phyloP scores from a whole-genome alignment of 64 coral and sea anemone genomes.

The Actinia equina region DNA sequence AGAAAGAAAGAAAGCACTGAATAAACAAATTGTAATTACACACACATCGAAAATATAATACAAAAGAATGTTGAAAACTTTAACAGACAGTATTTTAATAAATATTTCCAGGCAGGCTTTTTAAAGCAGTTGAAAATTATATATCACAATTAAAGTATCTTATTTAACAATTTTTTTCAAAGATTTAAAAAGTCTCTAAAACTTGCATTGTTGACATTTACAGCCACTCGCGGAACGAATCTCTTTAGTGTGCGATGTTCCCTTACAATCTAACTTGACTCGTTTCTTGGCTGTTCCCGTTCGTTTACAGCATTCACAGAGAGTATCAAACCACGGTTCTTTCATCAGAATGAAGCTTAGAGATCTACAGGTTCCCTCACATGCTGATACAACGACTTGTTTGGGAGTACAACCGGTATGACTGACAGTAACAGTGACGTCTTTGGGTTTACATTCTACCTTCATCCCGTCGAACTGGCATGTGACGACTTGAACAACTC shows the following conservation, averaged over 20 bases:
- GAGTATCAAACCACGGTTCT: not conserved
- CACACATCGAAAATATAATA: no score
- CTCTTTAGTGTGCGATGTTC: not conserved
- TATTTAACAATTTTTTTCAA: not conserved
- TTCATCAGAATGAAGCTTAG: not conserved
- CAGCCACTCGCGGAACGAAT: not conserved
- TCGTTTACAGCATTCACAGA: constrained; percentile 14
- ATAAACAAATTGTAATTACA: no score
- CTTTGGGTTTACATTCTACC: not conserved
- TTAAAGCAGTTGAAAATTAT: not conserved
- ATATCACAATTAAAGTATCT: not conserved
- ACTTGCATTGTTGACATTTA: not conserved
- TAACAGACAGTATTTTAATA: not conserved
- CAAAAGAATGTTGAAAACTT: not conserved
- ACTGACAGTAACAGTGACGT: not conserved
- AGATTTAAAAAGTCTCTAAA: not conserved
- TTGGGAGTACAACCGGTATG: not conserved
- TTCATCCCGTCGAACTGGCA: not conserved
- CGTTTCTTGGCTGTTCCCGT: not conserved
- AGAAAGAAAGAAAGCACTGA: no score
- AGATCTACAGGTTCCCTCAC: constrained; percentile 15
- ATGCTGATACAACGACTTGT: not conserved
- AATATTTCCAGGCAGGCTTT: not conserved
- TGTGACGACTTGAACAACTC: not conserved
- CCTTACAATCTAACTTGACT: not conserved